These are phyloP conservation scores for Hiodon alosoides DNA, from an alignment of 2,113 vertebrate species.

Conservation along the genomic window DNA sequence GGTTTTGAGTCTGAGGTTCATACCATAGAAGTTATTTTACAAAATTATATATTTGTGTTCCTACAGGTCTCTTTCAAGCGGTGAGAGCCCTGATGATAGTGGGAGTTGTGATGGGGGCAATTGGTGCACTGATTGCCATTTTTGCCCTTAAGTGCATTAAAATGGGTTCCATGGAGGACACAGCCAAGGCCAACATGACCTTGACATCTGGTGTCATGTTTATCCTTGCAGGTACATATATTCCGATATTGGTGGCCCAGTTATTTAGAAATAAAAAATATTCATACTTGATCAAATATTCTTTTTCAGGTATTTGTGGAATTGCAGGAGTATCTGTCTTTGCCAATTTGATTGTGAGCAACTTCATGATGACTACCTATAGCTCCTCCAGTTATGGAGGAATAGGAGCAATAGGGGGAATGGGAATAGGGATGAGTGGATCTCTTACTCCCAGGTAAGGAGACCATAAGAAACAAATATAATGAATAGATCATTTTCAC, in stretches of 20 bases:
- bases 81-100: constrained; percentile 83
- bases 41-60: constrained; percentile 8
- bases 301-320: constrained; percentile 70
- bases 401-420: constrained; percentile 25
- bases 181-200: constrained; percentile 82
- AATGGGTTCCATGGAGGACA: constrained; percentile 71
- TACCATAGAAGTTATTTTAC: not conserved
- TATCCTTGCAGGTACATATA: constrained; percentile 66
- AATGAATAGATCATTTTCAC: not conserved
- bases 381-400: constrained; percentile 16
- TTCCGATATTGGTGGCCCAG: not conserved
- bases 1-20: no score
- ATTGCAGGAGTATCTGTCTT: constrained; percentile 84
- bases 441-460: constrained; percentile 41
- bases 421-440: constrained; percentile 29
- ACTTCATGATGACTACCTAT: constrained; percentile 71
- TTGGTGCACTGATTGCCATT: constrained; percentile 66
- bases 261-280: not conserved
- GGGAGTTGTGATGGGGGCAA: constrained; percentile 69
- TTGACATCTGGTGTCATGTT: constrained; percentile 82
- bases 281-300: not conserved
- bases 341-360: constrained; percentile 84
- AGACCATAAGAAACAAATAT: not conserved
- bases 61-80: constrained; percentile 75
- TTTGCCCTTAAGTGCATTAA: constrained; percentile 81